A percentile compares a stretch with the other conserved stretches of the same genome.
Conservation (phyloP, 2,113 vertebrate species). For the Dicrurus megarhynchus region DNA sequence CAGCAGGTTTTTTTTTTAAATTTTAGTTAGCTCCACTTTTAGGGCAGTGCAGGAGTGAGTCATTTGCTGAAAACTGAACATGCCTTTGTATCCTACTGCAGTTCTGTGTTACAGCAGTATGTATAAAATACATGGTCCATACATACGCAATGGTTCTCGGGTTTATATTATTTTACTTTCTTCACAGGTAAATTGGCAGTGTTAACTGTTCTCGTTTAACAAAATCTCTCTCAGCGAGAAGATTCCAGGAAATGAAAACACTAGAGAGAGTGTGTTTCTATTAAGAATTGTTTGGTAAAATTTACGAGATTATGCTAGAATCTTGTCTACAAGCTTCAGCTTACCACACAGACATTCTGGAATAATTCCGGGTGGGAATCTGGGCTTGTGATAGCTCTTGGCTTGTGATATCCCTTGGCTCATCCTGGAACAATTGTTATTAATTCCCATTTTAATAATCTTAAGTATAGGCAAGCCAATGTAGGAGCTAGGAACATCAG, state of each 20-base stretch:
- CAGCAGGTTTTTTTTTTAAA: neutral
- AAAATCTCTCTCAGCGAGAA: neutral
- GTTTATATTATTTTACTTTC: neutral
- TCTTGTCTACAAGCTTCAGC: neutral
- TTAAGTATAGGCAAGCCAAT: neutral
- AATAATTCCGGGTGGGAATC: neutral
- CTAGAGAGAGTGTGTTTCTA: neutral
- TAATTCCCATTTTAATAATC: neutral
- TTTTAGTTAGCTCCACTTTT: neutral
- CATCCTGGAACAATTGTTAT: neutral
- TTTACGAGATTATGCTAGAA: neutral
- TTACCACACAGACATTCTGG: neutral
- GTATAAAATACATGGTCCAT: rapidly evolving
- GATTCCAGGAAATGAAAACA: neutral
- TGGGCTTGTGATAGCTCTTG: neutral
- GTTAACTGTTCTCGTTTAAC: neutral
- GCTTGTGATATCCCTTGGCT: neutral
- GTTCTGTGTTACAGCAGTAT: neutral
- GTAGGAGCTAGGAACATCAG: neutral
- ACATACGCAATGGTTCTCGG: rapidly evolving
- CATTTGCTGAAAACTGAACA: neutral
- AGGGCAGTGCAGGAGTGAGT: neutral
- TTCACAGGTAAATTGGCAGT: neutral
- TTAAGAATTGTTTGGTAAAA: neutral
- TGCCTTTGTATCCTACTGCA: neutral